phyloP scores from a whole-genome alignment of 1,140 invertebrate genomes.

The Globodera rostochiensis region DNA sequence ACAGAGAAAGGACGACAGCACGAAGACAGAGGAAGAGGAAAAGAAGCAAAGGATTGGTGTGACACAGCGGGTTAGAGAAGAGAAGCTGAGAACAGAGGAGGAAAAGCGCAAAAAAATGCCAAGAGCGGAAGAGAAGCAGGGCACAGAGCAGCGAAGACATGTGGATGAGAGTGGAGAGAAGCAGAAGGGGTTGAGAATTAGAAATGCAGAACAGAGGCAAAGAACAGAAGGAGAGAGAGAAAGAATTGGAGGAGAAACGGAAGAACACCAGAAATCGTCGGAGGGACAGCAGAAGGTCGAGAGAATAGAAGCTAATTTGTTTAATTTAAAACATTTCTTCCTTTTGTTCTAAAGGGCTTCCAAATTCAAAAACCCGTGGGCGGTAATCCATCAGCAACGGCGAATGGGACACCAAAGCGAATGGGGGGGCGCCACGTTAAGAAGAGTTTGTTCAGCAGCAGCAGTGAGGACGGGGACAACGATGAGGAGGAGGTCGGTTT shows the following conservation, averaged over 20 bases:
- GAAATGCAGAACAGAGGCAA: no score
- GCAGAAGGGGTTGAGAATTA: no score
- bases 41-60: background rate
- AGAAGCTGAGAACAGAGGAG: background rate
- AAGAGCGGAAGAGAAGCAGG: no score
- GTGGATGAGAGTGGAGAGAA: no score
- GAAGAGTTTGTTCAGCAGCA: slow-evolving; percentile 5
- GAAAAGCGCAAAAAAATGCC: no score
- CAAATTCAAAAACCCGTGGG: background rate
- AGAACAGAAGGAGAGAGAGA: background rate
- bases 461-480: background rate
- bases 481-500: background rate
- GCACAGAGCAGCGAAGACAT: no score
- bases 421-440: background rate
- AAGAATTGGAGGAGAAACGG: background rate
- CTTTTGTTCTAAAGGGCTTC: no score
- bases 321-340: background rate
- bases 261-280: background rate
- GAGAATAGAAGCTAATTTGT: background rate
- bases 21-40: background rate
- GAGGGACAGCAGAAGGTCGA: background rate
- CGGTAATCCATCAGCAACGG: background rate
- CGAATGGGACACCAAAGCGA: background rate
- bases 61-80: background rate
- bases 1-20: background rate